Base-by-base conservation (phyloP, 2,888 invertebrate species). In the Thereva nobilitata region DNA sequence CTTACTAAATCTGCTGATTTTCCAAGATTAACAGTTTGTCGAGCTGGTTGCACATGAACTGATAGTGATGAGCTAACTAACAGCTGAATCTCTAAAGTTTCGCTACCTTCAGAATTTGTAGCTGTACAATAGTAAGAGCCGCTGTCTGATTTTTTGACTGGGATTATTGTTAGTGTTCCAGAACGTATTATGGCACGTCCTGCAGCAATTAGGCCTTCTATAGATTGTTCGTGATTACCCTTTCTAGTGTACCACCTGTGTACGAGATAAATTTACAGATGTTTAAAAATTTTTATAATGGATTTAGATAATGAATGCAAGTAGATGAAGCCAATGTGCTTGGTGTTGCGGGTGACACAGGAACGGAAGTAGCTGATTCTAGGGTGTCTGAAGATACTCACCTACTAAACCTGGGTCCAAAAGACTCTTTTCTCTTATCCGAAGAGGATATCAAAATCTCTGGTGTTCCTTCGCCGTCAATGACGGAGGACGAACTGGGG, bases 21-120 rank as follows among this genome's bases (percentile, higher is more conserved):
- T 44, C 92, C 93, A 64, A 90, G 86, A 80, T 94, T 95, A 61
- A 92, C 89, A 68, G 91, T 89, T 76, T 89, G 84, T 67, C 86
- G 82, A 75, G 86, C 86, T 66, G 90, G 91, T 81, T 90, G 87
- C 72, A 93, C 86, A 78, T 89, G 89, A 72, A 89, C 90, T 71
- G 89, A 86, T 73, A 93, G 83, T 37, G 91, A 87, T 73, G 91
- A 91, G 85, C 83, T 71, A 75, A 84, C 82, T 12, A 82, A 81
- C 67, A 85, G 74, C 71, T 84, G 81, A 47, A 84, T 80, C 77
- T 85, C 84, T 65, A 85, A 76, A 10, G 82, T 82, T 74, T 85
- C 85, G 71, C 82, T 83, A 41, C 85, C 85, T 71, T 83, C 83
- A 4, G 81, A 79, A 72, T 85, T 85, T 65, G 83, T 84, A 34